Conservation (phyloP, 2,113 vertebrate species). For the Mobula hypostoma region DNA sequence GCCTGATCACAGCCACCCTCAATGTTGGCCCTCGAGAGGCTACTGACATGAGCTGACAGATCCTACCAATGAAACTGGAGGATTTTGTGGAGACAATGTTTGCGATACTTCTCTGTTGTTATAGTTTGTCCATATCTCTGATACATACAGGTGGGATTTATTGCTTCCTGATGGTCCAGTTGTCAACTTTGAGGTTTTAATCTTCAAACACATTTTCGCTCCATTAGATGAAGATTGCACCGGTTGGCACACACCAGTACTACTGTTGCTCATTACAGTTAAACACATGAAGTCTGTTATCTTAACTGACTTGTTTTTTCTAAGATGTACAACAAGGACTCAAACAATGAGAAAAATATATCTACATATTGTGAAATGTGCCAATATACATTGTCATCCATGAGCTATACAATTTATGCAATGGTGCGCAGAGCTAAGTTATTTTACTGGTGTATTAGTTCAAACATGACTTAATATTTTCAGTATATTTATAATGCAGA, state of each 20-base stretch:
- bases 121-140: too few relatives aligned
- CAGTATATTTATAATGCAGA: constrained; percentile 25
- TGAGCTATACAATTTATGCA: constrained; percentile 9
- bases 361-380: constrained; percentile 22
- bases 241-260: neutral
- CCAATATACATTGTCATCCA: constrained; percentile 22
- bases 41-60: too few relatives aligned
- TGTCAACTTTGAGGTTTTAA: too few relatives aligned
- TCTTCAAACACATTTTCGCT: too few relatives aligned
- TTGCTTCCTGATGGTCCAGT: too few relatives aligned
- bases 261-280: neutral
- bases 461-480: constrained; percentile 13
- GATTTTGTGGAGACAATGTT: too few relatives aligned
- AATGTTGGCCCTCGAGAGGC: too few relatives aligned
- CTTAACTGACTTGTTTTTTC: neutral
- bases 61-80: too few relatives aligned
- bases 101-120: too few relatives aligned
- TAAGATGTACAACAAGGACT: neutral
- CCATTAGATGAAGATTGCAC: neutral
- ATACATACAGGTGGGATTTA: too few relatives aligned
- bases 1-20: too few relatives aligned
- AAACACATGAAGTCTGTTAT: neutral
- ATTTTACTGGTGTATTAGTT: constrained; percentile 27
- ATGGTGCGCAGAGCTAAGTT: constrained; percentile 18
- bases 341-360: neutral